Base-by-base conservation (phyloP, 2,888 invertebrate species). In the Steinernema carpocapsae region DNA sequence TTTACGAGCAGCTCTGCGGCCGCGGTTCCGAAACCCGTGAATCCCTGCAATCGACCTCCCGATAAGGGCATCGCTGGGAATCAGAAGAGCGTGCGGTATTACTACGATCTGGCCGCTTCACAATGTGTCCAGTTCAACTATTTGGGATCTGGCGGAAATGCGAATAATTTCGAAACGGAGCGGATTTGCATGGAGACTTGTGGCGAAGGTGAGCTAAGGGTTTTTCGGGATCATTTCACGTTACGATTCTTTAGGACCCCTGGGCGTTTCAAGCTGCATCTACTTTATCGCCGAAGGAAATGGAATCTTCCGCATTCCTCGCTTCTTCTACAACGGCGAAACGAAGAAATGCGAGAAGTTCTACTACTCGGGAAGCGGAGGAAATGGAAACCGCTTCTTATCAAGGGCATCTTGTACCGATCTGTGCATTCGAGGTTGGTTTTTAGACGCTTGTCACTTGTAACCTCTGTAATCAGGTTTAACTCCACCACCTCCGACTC, bases 371-470 rank as follows among this genome's bases (percentile, higher is more conserved):
- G 85, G 85, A 26, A 72, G 74, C 12, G 77, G 79, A 71, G 85
- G 85, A 42, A 85, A 85, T 73, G 80, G 82, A 48, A 85, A 85
- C 73, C 74, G 84, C 24, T 85, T 85, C 74, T 75, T 76, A 10
- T 81, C 80, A 48, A 76, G 81, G 72, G 74, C 77, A 45, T 77
- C 79, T 43, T 85, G 85, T 59, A 81, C 81, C 46, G 72, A 79
- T 70, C 71, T 82, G 2, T 83, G 83, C 45, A 42, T 73, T 26
- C 37, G 70, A 29, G 71, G 37, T 37, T 37, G 10, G 37, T 37
- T 37, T 37, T 37, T 37, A 3, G 3, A 37, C 37, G 3, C 37
- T 37, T 6, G 37, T 37, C 10, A 3, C 37, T 10, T 10, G 10
- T 37, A 37, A 37, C 37, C 10, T 37, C 37, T 37, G n/a, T 37